Evolutionary conservation across 2,113 vertebrate species (phyloP).

Genomic region (Alexandromys fortis): DNA sequence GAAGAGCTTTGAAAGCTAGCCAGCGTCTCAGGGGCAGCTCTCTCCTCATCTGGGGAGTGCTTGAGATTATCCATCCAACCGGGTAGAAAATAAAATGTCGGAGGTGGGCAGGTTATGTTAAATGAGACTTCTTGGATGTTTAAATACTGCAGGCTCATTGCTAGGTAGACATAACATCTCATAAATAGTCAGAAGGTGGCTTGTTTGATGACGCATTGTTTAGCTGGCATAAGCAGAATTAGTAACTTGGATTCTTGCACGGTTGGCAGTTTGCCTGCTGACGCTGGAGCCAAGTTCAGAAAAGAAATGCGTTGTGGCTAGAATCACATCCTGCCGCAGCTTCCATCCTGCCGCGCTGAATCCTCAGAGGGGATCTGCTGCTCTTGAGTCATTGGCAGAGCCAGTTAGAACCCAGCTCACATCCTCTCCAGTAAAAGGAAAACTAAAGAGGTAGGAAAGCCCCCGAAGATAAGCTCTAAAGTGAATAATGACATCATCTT

Average conservation of each 20-base stretch:
- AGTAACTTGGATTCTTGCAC: conserved; percentile 10
- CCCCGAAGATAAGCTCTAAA: not conserved
- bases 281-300: conserved; percentile 26
- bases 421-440: conserved; percentile 2
- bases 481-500: conserved; percentile 1
- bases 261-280: conserved; percentile 32
- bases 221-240: conserved; percentile 56
- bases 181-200: conserved; percentile 48
- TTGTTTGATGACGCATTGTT: conserved; percentile 63
- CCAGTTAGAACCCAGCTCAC: conserved; percentile 74
- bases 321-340: conserved; percentile 84
- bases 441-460: not conserved
- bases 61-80: conserved; percentile 12
- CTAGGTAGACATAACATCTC: conserved; percentile 63
- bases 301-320: conserved; percentile 64
- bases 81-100: conserved; percentile 40
- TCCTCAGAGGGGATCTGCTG: conserved; percentile 82
- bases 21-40: not conserved
- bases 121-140: conserved; percentile 39
- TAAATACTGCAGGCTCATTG: conserved; percentile 52
- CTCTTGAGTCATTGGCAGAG: conserved; percentile 80
- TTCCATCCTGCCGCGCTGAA: conserved; percentile 84
- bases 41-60: not conserved
- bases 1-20: not conserved
- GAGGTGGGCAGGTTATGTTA: not conserved